phyloP scores from a whole-genome alignment of 2,888 invertebrate genomes.

The Antheraea yamamai region DNA sequence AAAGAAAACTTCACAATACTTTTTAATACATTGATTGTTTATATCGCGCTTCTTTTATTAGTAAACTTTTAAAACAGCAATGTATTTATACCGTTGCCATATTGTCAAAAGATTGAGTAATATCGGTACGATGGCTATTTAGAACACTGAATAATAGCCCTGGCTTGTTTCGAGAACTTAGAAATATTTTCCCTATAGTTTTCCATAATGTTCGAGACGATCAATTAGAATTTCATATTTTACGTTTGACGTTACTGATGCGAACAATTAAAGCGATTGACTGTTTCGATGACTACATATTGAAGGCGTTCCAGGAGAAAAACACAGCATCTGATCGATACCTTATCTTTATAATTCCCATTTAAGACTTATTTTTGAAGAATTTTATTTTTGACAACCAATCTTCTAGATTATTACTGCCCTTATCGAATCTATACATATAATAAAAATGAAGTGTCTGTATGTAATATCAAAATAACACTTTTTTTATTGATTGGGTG shows the following conservation, averaged over 20 bases:
- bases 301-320: not conserved
- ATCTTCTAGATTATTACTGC: too few relatives aligned
- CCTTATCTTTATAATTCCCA: too few relatives aligned
- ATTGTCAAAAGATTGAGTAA: not conserved
- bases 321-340: not conserved
- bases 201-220: not conserved
- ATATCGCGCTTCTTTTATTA: not conserved
- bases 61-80: not conserved
- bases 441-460: too few relatives aligned
- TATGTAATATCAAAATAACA: too few relatives aligned
- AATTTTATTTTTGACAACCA: too few relatives aligned
- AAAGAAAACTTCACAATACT: not conserved
- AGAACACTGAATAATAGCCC: not conserved
- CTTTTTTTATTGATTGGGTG: too few relatives aligned
- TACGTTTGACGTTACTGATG: not conserved
- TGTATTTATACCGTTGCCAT: not conserved
- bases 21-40: not conserved
- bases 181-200: not conserved
- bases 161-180: not conserved
- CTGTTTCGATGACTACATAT: not conserved
- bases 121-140: not conserved
- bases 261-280: not conserved
- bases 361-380: too few relatives aligned
- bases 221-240: not conserved
- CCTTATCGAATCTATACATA: too few relatives aligned